Evolutionary conservation across 2,888 invertebrate species (phyloP).

Genomic region (Tanypteryx hageni): DNA sequence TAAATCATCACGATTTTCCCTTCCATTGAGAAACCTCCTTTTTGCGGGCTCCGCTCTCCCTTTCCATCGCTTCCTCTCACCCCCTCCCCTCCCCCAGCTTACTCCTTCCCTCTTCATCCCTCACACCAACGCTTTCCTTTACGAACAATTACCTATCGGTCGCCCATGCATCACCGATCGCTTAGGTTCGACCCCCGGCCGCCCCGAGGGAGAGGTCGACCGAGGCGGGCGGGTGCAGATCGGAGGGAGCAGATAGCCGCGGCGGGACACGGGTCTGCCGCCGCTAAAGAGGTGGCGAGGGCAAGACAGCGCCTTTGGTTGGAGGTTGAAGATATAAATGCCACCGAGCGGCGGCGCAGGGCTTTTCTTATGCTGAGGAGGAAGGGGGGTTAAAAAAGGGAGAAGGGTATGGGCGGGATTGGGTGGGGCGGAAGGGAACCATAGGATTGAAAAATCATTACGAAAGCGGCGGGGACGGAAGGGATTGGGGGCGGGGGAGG

Average conservation of each 20-base stretch:
- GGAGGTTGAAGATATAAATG: conserved; percentile 19
- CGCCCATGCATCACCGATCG: conserved; percentile 19
- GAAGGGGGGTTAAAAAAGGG: not conserved
- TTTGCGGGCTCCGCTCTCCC: not conserved
- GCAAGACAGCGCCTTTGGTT: not conserved
- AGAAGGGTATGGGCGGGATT: not conserved
- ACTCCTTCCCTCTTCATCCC: not conserved
- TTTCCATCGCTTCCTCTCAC: not conserved
- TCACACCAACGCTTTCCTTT: not conserved
- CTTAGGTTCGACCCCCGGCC: conserved; percentile 7
- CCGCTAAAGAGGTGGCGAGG: not conserved
- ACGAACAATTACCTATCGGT: conserved; percentile 19
- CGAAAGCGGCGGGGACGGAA: not conserved
- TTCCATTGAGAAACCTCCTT: not conserved
- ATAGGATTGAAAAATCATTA: conserved; percentile 1
- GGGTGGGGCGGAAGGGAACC: not conserved
- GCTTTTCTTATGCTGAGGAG: not conserved
- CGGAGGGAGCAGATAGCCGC: not conserved
- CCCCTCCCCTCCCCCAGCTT: not conserved
- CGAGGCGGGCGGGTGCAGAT: not conserved
- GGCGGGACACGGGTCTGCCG: conserved; percentile 26
- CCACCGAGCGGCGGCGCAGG: conserved; percentile 1
- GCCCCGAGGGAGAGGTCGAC: not conserved
- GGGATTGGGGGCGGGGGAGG: too few relatives aligned
- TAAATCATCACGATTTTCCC: not conserved